Evolutionary conservation across 1,140 invertebrate genomes (phyloP).

Genomic region (Centruroides vittatus): DNA sequence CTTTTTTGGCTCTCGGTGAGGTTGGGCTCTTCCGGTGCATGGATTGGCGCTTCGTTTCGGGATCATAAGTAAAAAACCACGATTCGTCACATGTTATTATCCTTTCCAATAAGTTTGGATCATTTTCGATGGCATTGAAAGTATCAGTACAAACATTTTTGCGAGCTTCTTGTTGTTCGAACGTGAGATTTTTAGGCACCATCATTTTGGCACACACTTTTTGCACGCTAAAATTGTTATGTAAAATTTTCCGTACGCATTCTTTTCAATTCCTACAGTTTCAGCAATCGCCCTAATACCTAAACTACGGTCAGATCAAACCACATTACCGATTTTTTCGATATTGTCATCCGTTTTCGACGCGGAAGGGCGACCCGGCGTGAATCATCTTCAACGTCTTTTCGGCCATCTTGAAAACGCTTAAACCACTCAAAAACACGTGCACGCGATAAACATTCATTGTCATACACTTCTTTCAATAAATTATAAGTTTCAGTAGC

Average conservation of each 20-base stretch:
- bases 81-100: conserved; percentile 5
- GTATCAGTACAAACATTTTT: conserved; percentile 7
- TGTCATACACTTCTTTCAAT: too few relatives aligned
- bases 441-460: conserved; percentile 1
- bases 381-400: conserved; percentile 4
- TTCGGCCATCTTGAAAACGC: conserved; percentile 6
- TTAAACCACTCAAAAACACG: conserved; percentile 7
- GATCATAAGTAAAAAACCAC: conserved; percentile 8
- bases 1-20: conserved; percentile 1
- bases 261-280: conserved; percentile 11
- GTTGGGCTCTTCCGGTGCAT: conserved; percentile 2
- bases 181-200: conserved; percentile 7
- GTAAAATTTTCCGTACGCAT: conserved; percentile 19
- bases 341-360: conserved; percentile 6
- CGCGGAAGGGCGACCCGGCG: not conserved
- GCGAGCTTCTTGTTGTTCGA: conserved; percentile 8
- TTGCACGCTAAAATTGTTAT: conserved; percentile 20
- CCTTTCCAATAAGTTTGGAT: conserved; percentile 5
- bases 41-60: conserved; percentile 11
- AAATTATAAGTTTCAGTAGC: conserved; percentile 1
- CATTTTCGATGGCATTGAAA: conserved; percentile 1
- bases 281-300: conserved; percentile 17
- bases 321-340: conserved; percentile 1
- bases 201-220: conserved; percentile 11
- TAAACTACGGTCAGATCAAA: not conserved